Evolutionary conservation across 2,888 invertebrate species (phyloP).

Genomic region (Melinaea marsaeus): DNA sequence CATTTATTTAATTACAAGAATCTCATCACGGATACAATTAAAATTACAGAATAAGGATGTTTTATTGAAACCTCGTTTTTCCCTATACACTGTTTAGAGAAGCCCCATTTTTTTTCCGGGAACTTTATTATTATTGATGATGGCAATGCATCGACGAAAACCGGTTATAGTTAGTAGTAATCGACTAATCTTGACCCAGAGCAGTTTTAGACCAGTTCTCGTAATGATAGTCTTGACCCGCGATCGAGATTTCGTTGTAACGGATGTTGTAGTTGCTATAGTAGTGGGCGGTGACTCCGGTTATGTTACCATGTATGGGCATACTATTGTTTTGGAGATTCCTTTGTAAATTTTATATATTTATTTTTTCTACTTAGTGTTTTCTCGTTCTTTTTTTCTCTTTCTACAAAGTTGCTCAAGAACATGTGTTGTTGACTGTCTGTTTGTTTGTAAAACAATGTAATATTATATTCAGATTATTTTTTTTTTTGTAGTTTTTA

Average conservation of each 20-base stretch:
- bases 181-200: slow-evolving; percentile 71
- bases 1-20: too few relatives aligned
- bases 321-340: slow-evolving; percentile 1
- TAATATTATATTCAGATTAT: background rate
- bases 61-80: background rate
- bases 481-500: background rate
- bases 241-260: slow-evolving; percentile 44
- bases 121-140: too few relatives aligned
- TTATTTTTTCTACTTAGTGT: too few relatives aligned
- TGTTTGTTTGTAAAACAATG: too few relatives aligned
- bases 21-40: background rate
- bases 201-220: slow-evolving; percentile 57
- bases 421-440: too few relatives aligned
- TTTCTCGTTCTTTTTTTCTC: too few relatives aligned
- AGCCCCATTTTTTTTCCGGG: too few relatives aligned
- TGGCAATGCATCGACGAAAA: too few relatives aligned
- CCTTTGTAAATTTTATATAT: background rate
- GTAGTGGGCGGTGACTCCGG: slow-evolving; percentile 40
- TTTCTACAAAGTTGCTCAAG: too few relatives aligned
- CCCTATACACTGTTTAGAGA: too few relatives aligned
- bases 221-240: slow-evolving; percentile 43
- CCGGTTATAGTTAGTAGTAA: background rate
- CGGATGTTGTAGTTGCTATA: slow-evolving; percentile 44
- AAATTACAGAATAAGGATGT: background rate
- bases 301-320: slow-evolving; percentile 7